Conservation (phyloP, 1,140 invertebrate species). For the Nasonia vitripennis region DNA sequence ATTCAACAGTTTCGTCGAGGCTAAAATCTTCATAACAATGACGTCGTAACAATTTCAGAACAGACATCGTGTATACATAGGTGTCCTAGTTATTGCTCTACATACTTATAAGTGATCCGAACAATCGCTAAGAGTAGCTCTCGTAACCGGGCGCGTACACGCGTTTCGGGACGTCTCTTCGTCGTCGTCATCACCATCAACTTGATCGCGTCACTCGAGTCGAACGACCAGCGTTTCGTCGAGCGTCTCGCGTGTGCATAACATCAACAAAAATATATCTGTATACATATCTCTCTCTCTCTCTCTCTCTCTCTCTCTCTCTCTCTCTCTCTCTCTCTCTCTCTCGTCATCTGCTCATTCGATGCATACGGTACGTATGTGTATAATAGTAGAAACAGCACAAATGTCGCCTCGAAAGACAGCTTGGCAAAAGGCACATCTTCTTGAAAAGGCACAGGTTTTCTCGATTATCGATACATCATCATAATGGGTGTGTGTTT, state of each 20-base stretch:
- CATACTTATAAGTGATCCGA: not conserved
- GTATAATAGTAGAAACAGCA: not conserved
- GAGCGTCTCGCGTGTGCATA: not conserved
- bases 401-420: conserved; percentile 10
- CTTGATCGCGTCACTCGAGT: conserved; percentile 24
- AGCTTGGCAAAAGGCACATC: conserved; percentile 13
- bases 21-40: conserved; percentile 37
- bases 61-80: not conserved
- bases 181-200: not conserved
- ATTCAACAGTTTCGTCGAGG: not conserved
- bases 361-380: conserved; percentile 4
- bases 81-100: conserved; percentile 8
- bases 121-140: conserved; percentile 6
- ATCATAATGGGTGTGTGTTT: not conserved
- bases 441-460: not conserved
- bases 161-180: not conserved
- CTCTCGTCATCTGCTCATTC: not conserved
- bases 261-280: not conserved
- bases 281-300: conserved; percentile 6
- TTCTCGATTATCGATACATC: not conserved
- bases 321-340: not conserved
- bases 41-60: conserved; percentile 24
- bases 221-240: conserved; percentile 46
- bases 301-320: not conserved
- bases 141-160: conserved; percentile 21